phyloP scores from a whole-genome alignment of 2,797 vertebrate species.

The Apogon talboti region DNA sequence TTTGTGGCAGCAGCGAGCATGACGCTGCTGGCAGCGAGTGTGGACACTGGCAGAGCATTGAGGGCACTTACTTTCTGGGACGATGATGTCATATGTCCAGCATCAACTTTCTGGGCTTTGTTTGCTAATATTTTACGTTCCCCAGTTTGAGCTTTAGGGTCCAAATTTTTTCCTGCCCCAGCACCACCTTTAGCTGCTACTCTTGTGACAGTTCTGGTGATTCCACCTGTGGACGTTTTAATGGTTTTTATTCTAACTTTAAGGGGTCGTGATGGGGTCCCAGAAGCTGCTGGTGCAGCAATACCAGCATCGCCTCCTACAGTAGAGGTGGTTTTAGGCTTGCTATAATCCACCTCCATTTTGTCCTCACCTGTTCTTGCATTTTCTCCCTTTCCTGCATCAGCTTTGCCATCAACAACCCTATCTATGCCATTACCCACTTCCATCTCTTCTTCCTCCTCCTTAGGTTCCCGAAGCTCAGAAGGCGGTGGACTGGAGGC shows the following conservation, averaged over 20 bases:
- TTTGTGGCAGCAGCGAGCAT: constrained; percentile 96
- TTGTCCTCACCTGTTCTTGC: constrained; percentile 75
- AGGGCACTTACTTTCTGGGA: constrained; percentile 82
- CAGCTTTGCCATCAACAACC: constrained; percentile 68
- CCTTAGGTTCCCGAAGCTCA: constrained; percentile 85
- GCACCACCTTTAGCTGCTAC: constrained; percentile 83
- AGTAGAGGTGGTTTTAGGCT: constrained; percentile 57
- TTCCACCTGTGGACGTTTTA: constrained; percentile 93
- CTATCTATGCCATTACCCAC: constrained; percentile 78
- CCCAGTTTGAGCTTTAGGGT: constrained; percentile 76
- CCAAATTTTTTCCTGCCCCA: constrained; percentile 71
- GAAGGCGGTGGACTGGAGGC: constrained; percentile 80
- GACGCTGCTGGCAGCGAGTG: constrained; percentile 94
- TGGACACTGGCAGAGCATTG: constrained; percentile 88
- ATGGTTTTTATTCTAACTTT: constrained; percentile 98
- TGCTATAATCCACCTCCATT: constrained; percentile 78
- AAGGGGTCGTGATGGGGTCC: constrained; percentile 89
- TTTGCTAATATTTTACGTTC: constrained; percentile 71
- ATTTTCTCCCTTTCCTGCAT: constrained; percentile 66
- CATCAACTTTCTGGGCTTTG: constrained; percentile 72
- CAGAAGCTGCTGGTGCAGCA: constrained; percentile 79
- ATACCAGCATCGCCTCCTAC: constrained; percentile 47
- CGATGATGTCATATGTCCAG: constrained; percentile 62
- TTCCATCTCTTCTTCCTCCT: constrained; percentile 87
- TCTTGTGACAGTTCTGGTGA: constrained; percentile 94